Base-by-base conservation (phyloP, 2,888 invertebrate genomes). In the Adelphocoris suturalis region DNA sequence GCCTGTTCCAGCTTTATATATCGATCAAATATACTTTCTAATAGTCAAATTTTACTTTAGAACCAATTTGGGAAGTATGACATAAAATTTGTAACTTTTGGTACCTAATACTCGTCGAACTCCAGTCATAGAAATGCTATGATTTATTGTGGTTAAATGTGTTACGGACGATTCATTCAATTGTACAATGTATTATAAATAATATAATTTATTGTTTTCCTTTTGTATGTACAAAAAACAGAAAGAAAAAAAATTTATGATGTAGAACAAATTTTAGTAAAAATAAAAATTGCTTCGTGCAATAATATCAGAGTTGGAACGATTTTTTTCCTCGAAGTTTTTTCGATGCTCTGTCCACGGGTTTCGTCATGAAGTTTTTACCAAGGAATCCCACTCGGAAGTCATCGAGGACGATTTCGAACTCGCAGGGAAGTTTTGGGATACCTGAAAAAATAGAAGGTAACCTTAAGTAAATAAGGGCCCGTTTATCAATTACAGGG, bases 301-400 rank as follows among this genome's bases (percentile, higher is more conserved):
- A 23, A 82, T 13, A 23, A 9, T 52, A 46, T 61, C 61, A 85
- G 13, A 85, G 85, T 19, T 57, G 37, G 27, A 88, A 88, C 0
- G 7, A 13, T 78, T 88, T 88, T 9, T 88, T 78, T 23, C 94
- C 94, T 93, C 97, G 98, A 82, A 97, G 95, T 93, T 97, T 98
- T 92, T 96, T 97, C 0, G 96, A 95, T 14, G 97, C 96, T 91
- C 98, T 94, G 92, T 98, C 98, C 0, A 96, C 96, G 0, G 98
- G 96, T 91, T 96, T 94, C n/a, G 95, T 95, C 92, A 95, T 95
- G 86, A 98, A 94, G 93, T 97, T 96, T 93, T 97, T 97, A 12
- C 98, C 98, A 94, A 96, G 97, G 85, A 98, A 94, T 85, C 96
- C 96, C 91, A 97, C 95, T 90, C 94, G 94, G 91, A 95, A 94